Evolutionary conservation across 2,888 invertebrate species (phyloP).

Genomic region (Cataglyphis albicans): DNA sequence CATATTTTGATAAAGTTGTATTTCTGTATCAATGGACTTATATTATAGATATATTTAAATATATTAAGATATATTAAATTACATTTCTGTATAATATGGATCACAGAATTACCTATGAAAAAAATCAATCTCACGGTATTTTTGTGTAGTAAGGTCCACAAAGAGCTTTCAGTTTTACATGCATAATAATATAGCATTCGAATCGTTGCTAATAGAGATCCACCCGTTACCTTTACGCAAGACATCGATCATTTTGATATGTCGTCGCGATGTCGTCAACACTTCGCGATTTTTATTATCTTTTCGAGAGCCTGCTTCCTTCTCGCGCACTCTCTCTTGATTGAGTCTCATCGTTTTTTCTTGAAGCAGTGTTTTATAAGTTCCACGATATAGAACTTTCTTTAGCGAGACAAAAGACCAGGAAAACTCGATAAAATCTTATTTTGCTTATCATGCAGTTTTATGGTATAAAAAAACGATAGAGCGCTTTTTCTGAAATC

Average conservation of each 20-base stretch:
- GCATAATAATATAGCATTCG: conserved; percentile 73
- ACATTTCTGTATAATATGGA: too few relatives aligned
- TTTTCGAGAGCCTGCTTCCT: conserved; percentile 64
- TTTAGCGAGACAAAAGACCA: not conserved
- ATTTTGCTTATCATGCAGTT: not conserved
- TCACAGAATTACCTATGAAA: conserved; percentile 54
- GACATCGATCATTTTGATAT: conserved; percentile 75
- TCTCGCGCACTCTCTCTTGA: conserved; percentile 34
- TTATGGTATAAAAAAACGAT: not conserved
- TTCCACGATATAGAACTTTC: conserved; percentile 20
- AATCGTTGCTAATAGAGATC: conserved; percentile 40
- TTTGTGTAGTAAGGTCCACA: conserved; percentile 55
- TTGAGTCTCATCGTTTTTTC: conserved; percentile 49
- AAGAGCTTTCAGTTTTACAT: conserved; percentile 77
- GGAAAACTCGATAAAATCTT: not conserved
- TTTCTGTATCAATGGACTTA: conserved; percentile 18
- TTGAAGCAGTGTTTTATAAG: not conserved
- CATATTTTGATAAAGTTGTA: conserved; percentile 28
- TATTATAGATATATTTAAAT: conserved; percentile 23
- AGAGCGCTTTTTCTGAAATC: not conserved
- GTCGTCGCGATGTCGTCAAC: conserved; percentile 72
- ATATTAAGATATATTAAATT: too few relatives aligned
- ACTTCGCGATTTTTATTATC: conserved; percentile 40
- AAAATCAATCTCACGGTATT: conserved; percentile 61
- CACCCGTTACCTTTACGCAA: conserved; percentile 33